Evolutionary conservation across 2,888 invertebrate species (phyloP).

Genomic region (Philereme transversata): DNA sequence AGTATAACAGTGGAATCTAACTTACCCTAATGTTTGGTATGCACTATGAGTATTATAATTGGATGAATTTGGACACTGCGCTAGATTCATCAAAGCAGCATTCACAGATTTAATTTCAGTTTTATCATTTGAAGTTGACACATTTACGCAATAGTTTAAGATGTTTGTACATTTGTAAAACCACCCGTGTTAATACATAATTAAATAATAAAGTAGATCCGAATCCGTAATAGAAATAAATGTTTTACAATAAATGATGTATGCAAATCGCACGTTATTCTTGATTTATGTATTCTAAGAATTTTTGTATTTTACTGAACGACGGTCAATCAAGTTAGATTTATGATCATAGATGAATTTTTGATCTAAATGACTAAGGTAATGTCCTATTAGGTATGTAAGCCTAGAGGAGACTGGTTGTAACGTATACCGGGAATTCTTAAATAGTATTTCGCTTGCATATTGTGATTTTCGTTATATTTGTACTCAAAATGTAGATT

Average conservation of each 20-base stretch:
- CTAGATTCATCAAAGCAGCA: no score
- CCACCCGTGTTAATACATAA: background rate
- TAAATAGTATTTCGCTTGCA: slow-evolving; percentile 24
- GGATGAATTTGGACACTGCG: no score
- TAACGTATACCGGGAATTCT: slow-evolving; percentile 9
- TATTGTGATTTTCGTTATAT: slow-evolving; percentile 16
- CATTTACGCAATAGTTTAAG: slow-evolving; percentile 2
- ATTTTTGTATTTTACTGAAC: background rate
- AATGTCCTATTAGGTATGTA: slow-evolving; percentile 19
- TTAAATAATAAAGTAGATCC: background rate
- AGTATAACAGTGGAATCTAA: no score
- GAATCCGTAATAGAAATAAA: background rate
- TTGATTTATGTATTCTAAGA: background rate
- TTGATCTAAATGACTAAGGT: background rate
- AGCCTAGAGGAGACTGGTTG: slow-evolving; percentile 17
- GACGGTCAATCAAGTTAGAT: background rate
- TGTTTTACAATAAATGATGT: no score
- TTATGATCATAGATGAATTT: background rate
- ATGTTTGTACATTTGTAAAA: background rate
- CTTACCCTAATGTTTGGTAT: no score
- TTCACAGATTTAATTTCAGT: background rate
- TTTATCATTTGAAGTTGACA: background rate
- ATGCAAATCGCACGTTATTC: no score
- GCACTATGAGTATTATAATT: no score
- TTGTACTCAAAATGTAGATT: background rate